These are phyloP conservation scores for Gymnocheta viridis DNA, from an alignment of 2,888 invertebrate genomes.

Conservation along the genomic window DNA sequence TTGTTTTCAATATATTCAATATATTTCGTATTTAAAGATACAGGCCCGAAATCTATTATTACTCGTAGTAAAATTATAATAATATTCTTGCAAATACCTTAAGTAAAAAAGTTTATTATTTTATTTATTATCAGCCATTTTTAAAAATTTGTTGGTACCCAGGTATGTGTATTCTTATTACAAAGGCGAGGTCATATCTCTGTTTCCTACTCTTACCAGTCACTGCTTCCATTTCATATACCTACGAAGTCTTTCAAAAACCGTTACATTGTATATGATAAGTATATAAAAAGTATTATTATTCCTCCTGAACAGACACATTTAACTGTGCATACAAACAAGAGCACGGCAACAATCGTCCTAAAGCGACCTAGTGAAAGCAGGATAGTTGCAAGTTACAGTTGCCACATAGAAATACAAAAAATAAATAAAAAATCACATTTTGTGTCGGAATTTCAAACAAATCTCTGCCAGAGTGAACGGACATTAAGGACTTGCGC, in stretches of 20 bases:
- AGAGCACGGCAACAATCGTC: constrained; percentile 19
- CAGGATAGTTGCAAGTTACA: constrained; percentile 64
- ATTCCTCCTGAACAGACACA: constrained; percentile 46
- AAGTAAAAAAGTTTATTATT: neutral
- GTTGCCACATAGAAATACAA: constrained; percentile 34
- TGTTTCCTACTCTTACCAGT: neutral
- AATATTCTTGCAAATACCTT: neutral
- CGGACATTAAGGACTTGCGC: constrained; percentile 42
- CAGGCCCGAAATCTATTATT: no score
- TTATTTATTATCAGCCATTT: neutral
- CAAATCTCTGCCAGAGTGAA: constrained; percentile 1
- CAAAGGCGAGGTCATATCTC: constrained; percentile 44
- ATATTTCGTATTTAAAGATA: no score
- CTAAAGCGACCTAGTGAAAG: constrained; percentile 65
- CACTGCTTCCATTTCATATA: constrained; percentile 24
- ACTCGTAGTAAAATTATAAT: no score
- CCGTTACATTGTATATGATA: constrained; percentile 48
- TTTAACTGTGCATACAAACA: constrained; percentile 1
- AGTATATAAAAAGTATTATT: constrained; percentile 20
- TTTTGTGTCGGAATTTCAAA: constrained; percentile 40
- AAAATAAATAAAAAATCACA: neutral
- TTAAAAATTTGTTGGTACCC: neutral
- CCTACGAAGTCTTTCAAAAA: constrained; percentile 53
- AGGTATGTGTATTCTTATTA: neutral
- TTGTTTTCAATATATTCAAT: no score